These are phyloP conservation scores for Macroramphosus scolopax DNA, from an alignment of 2,797 vertebrate genomes.

Conservation along the genomic window DNA sequence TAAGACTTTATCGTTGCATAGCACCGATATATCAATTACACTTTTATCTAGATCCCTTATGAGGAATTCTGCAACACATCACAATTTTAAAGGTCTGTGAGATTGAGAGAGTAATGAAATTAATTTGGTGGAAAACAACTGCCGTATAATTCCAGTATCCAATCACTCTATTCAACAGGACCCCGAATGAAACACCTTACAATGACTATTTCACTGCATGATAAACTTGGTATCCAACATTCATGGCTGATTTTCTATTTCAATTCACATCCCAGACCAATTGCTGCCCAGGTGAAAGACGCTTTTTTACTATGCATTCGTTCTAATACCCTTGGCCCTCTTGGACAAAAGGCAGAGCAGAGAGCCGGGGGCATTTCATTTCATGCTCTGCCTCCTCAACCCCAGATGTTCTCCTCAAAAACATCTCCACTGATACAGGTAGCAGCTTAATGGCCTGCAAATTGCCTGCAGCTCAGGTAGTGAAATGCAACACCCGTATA, in stretches of 20 bases:
- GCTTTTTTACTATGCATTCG: slow-evolving; percentile 65
- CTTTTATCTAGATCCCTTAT: slow-evolving; percentile 68
- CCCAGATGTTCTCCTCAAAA: slow-evolving; percentile 84
- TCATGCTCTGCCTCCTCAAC: slow-evolving; percentile 80
- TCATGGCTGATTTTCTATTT: slow-evolving; percentile 61
- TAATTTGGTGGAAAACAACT: too few species aligned
- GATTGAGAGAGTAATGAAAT: slow-evolving; percentile 40
- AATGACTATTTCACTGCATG: slow-evolving; percentile 15
- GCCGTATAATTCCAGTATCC: too few species aligned
- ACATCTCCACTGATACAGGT: slow-evolving; percentile 79
- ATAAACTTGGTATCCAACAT: slow-evolving; percentile 42
- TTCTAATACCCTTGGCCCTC: slow-evolving; percentile 72
- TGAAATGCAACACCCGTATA: slow-evolving; percentile 82
- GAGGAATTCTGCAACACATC: slow-evolving; percentile 58
- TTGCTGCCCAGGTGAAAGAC: slow-evolving; percentile 59
- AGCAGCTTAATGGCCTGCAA: slow-evolving; percentile 80
- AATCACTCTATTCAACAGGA: neutral
- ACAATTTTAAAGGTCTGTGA: slow-evolving; percentile 56
- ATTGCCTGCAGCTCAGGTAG: slow-evolving; percentile 78
- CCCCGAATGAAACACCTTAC: slow-evolving; percentile 4
- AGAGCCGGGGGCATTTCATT: slow-evolving; percentile 77
- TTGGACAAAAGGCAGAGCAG: slow-evolving; percentile 73
- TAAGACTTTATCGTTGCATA: slow-evolving; percentile 65
- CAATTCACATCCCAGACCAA: slow-evolving; percentile 62
- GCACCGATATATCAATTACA: slow-evolving; percentile 69